Evolutionary conservation across 2,113 vertebrate genomes (phyloP).

Genomic region (Buteo buteo): DNA sequence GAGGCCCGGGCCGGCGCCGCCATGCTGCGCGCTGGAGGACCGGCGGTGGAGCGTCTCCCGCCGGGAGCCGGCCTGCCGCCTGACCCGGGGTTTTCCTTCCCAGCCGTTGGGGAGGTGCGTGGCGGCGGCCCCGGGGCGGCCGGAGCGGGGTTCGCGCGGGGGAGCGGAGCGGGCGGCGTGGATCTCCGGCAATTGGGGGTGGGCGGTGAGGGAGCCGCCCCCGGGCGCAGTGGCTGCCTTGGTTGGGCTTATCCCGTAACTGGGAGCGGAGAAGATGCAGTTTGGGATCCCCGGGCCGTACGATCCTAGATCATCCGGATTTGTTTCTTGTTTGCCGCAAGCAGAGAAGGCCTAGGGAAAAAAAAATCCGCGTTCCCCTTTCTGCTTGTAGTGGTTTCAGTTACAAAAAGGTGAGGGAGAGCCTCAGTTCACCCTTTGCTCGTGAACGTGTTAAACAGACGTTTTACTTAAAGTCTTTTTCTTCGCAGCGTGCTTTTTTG

Average conservation of each 20-base stretch:
- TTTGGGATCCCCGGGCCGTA: accelerated
- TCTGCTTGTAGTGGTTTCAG: background rate
- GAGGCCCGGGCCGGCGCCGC: too few relatives aligned
- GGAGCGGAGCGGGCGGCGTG: too few relatives aligned
- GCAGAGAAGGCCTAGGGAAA: background rate
- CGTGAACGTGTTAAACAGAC: too few relatives aligned
- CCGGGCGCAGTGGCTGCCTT: background rate
- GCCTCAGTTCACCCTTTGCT: background rate
- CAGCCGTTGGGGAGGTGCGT: accelerated
- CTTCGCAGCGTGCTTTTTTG: accelerated
- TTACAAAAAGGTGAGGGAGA: background rate
- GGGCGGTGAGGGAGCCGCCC: background rate
- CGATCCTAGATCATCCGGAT: accelerated
- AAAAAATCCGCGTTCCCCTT: background rate
- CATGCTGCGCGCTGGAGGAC: too few relatives aligned
- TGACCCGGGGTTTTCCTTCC: too few relatives aligned
- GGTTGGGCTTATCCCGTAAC: too few relatives aligned
- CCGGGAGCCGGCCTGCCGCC: background rate
- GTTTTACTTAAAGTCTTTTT: background rate
- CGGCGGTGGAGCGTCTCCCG: background rate
- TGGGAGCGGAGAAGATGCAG: background rate
- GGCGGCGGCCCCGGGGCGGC: background rate
- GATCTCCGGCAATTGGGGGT: background rate
- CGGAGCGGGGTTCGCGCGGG: background rate
- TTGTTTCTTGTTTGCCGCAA: too few relatives aligned